A percentile compares a stretch with the other conserved stretches of the same genome.
These are phyloP conservation scores for Scelioninae gen. 2 DNA, from an alignment of 2,888 invertebrate species.

Conservation along the genomic window DNA sequence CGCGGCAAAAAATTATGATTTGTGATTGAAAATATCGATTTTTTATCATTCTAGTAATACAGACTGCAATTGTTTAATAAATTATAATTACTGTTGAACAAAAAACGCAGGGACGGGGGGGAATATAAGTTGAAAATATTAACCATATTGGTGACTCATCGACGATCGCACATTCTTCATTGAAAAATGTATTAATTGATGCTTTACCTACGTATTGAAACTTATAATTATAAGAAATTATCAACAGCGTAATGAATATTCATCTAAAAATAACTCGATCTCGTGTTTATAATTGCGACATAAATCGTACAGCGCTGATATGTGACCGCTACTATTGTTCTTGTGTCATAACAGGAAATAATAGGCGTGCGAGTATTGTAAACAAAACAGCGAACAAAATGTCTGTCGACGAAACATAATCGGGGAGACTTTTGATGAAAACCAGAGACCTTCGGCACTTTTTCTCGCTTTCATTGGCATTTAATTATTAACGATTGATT, in stretches of 20 bases:
- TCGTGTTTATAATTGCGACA: constrained; percentile 28
- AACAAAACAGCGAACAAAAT: constrained; percentile 37
- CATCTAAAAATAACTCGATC: constrained; percentile 41
- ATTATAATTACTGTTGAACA: too few species aligned
- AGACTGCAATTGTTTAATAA: too few species aligned
- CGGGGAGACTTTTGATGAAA: constrained; percentile 14
- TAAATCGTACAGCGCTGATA: constrained; percentile 33
- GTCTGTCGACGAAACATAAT: constrained; percentile 27
- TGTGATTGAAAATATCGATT: too few species aligned
- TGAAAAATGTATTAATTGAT: constrained; percentile 29
- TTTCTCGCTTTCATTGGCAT: neutral
- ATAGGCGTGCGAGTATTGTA: constrained; percentile 43
- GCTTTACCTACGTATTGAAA: constrained; percentile 3
- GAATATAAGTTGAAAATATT: neutral
- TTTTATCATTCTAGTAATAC: too few species aligned
- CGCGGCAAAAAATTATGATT: too few species aligned
- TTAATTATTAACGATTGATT: neutral
- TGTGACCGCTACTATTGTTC: constrained; percentile 35
- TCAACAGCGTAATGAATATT: constrained; percentile 43
- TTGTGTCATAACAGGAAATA: constrained; percentile 50
- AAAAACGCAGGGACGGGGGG: too few species aligned
- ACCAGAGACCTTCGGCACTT: constrained; percentile 12
- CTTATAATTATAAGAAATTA: constrained; percentile 37
- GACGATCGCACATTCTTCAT: constrained; percentile 18
- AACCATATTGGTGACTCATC: constrained; percentile 1